Percentiles rank a stretch among this genome's conserved stretches.
Conservation (phyloP, 2,888 invertebrate genomes). For the Phortica magna region DNA sequence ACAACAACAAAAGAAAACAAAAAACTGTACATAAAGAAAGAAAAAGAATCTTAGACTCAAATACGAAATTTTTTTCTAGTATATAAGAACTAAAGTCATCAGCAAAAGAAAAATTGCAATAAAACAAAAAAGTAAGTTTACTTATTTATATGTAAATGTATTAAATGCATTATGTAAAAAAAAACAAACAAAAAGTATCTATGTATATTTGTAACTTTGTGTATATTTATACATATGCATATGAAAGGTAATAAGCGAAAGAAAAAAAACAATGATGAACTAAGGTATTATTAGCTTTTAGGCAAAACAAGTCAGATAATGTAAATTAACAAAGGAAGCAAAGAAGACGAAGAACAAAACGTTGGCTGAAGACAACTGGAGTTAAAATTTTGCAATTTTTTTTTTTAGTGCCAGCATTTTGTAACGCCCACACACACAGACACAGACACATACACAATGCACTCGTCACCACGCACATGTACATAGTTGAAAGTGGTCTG, state of each 20-base stretch:
- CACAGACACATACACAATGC: not conserved
- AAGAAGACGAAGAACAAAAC: not conserved
- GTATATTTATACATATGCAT: conserved; percentile 41
- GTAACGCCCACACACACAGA: conserved; percentile 40
- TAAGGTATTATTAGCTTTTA: conserved; percentile 74
- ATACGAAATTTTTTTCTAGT: conserved; percentile 53
- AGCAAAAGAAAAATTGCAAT: conserved; percentile 32
- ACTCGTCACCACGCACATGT: not conserved
- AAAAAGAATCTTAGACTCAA: not conserved
- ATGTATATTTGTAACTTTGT: conserved; percentile 46
- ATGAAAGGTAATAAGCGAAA: conserved; percentile 43
- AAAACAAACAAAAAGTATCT: conserved; percentile 13
- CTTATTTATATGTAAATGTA: conserved; percentile 29
- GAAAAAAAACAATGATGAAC: conserved; percentile 45
- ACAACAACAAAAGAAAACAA: not conserved
- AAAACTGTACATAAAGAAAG: conserved; percentile 1
- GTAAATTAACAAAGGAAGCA: conserved; percentile 45
- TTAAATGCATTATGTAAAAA: conserved; percentile 13
- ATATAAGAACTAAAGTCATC: conserved; percentile 42
- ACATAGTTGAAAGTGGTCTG: too few relatives aligned
- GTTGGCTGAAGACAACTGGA: not conserved
- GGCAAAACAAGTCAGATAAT: conserved; percentile 64
- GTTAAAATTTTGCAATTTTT: not conserved
- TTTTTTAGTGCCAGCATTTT: not conserved
- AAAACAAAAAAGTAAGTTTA: conserved; percentile 30